phyloP scores from a whole-genome alignment of 1,140 invertebrate species.

The Centruroides sculpturatus region DNA sequence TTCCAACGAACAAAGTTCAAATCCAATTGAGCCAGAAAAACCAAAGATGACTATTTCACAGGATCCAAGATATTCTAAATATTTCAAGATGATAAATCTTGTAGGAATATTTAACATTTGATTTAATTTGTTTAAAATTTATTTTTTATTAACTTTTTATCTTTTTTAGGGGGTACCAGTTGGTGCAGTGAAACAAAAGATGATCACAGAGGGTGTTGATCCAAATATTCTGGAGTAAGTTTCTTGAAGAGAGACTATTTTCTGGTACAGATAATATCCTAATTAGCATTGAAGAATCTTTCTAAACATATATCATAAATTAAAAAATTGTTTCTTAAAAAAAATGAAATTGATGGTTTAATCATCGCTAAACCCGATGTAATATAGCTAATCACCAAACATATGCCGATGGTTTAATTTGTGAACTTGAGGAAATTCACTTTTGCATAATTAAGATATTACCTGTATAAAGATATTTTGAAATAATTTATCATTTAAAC shows the following conservation, averaged over 20 bases:
- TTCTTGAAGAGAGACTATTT: not conserved
- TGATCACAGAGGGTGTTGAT: constrained; percentile 63
- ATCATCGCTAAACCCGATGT: too few species aligned
- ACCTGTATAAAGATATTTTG: too few species aligned
- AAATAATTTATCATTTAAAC: too few species aligned
- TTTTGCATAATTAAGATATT: too few species aligned
- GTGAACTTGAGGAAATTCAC: too few species aligned
- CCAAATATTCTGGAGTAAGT: constrained; percentile 56
- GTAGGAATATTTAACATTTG: constrained; percentile 26
- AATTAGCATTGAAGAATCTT: too few species aligned
- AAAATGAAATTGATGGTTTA: too few species aligned
- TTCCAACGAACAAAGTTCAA: constrained; percentile 14
- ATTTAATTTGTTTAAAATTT: not conserved
- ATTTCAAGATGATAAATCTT: constrained; percentile 74
- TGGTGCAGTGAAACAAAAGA: constrained; percentile 64
- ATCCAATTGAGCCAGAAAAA: constrained; percentile 11
- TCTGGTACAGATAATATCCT: too few species aligned
- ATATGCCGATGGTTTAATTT: too few species aligned
- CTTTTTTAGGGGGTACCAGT: constrained; percentile 46
- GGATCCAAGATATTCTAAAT: constrained; percentile 56
- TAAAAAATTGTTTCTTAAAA: too few species aligned
- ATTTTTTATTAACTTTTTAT: not conserved
- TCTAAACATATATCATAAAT: too few species aligned
- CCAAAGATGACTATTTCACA: constrained; percentile 28
- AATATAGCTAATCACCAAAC: too few species aligned